phyloP scores from a whole-genome alignment of 2,797 vertebrate genomes.

The Hypotaenidia philippensis region DNA sequence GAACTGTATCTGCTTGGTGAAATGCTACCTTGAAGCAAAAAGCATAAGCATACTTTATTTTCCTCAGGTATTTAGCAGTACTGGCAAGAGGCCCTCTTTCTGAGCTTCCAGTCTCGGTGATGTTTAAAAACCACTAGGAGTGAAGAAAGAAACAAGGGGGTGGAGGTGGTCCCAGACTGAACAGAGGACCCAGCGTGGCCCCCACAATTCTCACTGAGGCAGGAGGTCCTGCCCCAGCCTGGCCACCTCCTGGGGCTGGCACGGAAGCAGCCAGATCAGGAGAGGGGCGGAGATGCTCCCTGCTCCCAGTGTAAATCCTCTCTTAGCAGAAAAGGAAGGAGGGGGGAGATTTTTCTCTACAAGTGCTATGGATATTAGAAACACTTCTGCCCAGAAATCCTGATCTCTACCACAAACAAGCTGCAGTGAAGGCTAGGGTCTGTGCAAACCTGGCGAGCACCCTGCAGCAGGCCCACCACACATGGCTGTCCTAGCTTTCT shows the following conservation, averaged over 20 bases:
- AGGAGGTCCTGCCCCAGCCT: no score
- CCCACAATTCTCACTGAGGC: fast-evolving
- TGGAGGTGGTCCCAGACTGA: fast-evolving
- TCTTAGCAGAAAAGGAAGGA: not conserved
- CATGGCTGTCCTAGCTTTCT: fast-evolving
- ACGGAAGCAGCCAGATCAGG: fast-evolving
- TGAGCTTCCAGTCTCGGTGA: not conserved
- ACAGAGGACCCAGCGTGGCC: no score
- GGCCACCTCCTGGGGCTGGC: no score
- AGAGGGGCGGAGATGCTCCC: not conserved
- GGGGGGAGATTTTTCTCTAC: not conserved
- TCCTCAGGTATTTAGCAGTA: not conserved
- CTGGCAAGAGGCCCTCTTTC: not conserved
- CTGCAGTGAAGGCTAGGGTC: fast-evolving
- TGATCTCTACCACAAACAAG: not conserved
- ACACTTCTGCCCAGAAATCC: not conserved
- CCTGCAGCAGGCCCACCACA: not conserved
- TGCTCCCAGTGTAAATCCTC: fast-evolving
- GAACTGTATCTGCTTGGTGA: not conserved
- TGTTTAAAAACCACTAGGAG: not conserved
- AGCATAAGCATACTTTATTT: fast-evolving
- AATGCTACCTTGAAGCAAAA: not conserved
- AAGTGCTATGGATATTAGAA: not conserved
- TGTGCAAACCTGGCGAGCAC: not conserved
- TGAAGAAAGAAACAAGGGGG: not conserved